Conservation (phyloP, 2,888 invertebrate species). For the Dilophus febrilis region DNA sequence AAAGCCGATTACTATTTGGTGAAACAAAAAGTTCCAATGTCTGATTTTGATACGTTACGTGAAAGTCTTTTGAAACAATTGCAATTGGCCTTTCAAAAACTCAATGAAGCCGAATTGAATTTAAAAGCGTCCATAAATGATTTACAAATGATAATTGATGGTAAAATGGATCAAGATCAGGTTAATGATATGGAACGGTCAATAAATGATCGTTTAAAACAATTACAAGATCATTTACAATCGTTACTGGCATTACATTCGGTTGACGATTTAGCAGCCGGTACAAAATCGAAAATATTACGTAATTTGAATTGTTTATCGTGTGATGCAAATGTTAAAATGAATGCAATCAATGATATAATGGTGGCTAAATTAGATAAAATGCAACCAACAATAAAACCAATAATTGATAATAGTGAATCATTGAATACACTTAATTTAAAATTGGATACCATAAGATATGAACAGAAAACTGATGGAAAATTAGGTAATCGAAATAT, state of each 20-base stretch:
- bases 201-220: constrained; percentile 38
- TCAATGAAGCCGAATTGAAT: too few relatives aligned
- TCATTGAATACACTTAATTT: constrained; percentile 14
- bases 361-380: constrained; percentile 33
- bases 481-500: too few relatives aligned
- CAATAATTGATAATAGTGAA: constrained; percentile 28
- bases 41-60: constrained; percentile 41
- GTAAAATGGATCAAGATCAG: too few relatives aligned
- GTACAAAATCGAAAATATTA: constrained; percentile 45
- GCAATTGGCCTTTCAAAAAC: too few relatives aligned
- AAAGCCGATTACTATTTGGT: constrained; percentile 54
- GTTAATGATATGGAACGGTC: too few relatives aligned
- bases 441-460: too few relatives aligned
- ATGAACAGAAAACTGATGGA: too few relatives aligned
- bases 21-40: constrained; percentile 54
- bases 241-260: constrained; percentile 38
- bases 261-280: constrained; percentile 55
- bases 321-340: constrained; percentile 56
- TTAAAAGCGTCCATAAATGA: too few relatives aligned
- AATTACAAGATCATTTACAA: constrained; percentile 43
- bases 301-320: constrained; percentile 61
- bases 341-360: constrained; percentile 38
- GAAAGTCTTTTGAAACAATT: too few relatives aligned
- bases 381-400: constrained; percentile 27
- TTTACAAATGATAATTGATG: too few relatives aligned